These are phyloP conservation scores for Epicauta chinensis DNA, from an alignment of 1,140 invertebrate genomes.

Conservation along the genomic window DNA sequence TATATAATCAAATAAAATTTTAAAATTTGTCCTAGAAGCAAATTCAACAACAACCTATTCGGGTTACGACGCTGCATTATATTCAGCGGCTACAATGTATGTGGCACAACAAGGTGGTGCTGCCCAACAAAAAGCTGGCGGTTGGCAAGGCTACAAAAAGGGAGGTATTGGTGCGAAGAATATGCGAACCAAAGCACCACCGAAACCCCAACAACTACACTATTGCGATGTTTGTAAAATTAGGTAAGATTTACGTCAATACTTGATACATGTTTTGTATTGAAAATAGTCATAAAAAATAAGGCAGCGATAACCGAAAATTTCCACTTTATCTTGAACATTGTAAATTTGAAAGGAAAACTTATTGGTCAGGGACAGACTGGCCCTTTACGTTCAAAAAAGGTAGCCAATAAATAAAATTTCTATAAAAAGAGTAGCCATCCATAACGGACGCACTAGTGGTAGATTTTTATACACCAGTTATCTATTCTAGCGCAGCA, in stretches of 20 bases:
- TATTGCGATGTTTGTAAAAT: slow-evolving; percentile 98
- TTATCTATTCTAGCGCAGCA: no score
- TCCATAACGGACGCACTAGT: no score
- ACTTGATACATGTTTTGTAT: no score
- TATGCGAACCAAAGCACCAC: slow-evolving; percentile 69
- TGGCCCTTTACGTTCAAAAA: no score
- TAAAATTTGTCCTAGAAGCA: slow-evolving; percentile 36
- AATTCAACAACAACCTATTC: slow-evolving; percentile 63
- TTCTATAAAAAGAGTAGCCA: no score
- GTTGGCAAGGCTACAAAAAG: slow-evolving; percentile 70
- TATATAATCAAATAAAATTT: neutral
- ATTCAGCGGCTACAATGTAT: slow-evolving; percentile 89
- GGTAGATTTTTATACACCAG: no score
- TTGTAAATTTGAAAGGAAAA: no score
- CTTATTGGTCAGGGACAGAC: no score
- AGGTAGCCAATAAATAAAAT: no score
- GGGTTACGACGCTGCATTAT: slow-evolving; percentile 86
- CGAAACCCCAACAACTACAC: slow-evolving; percentile 85
- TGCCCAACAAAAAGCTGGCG: slow-evolving; percentile 49
- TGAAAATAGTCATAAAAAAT: no score
- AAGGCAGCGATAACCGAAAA: no score
- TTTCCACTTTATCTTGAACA: no score
- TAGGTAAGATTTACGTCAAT: slow-evolving; percentile 64
- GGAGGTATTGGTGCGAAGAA: slow-evolving; percentile 56
- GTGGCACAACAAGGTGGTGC: slow-evolving; percentile 70